Percentiles rank a stretch among this genome's conserved stretches.
Evolutionary conservation across 2,888 invertebrate species (phyloP).

Genomic region (Hemicrepidius hirtus): DNA sequence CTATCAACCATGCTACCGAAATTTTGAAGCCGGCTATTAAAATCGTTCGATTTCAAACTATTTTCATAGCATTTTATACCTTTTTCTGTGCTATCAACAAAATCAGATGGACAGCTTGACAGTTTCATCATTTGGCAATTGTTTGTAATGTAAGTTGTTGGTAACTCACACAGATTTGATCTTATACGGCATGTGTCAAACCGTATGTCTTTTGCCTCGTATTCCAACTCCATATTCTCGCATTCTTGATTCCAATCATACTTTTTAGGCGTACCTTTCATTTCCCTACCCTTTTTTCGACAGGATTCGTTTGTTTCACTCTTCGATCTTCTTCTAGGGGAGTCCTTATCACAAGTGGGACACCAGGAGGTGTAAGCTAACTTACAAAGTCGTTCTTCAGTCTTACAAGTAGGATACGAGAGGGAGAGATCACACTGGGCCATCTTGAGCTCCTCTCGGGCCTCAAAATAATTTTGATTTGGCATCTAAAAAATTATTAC

Average conservation of each 20-base stretch:
- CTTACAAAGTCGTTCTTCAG: constrained; percentile 65
- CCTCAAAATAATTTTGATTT: constrained; percentile 52
- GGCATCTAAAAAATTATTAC: constrained; percentile 51
- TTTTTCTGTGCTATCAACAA: constrained; percentile 62
- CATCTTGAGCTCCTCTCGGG: constrained; percentile 59
- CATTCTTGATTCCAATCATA: constrained; percentile 65
- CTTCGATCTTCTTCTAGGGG: constrained; percentile 67
- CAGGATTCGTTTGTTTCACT: constrained; percentile 68
- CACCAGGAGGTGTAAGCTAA: constrained; percentile 69
- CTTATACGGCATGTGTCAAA: constrained; percentile 63
- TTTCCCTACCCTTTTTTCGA: constrained; percentile 67
- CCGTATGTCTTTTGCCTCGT: constrained; percentile 62
- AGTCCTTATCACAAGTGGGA: constrained; percentile 68
- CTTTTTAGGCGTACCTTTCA: constrained; percentile 67
- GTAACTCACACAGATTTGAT: constrained; percentile 68
- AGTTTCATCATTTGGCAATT: constrained; percentile 65
- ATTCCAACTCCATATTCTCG: constrained; percentile 69
- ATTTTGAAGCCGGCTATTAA: constrained; percentile 49
- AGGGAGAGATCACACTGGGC: constrained; percentile 65
- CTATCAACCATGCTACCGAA: constrained; percentile 54
- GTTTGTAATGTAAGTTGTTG: constrained; percentile 70
- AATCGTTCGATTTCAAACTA: constrained; percentile 52
- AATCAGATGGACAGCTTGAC: constrained; percentile 54
- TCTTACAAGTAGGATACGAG: constrained; percentile 61
- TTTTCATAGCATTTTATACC: constrained; percentile 63